Percentiles rank a stretch among this genome's conserved stretches.
These are phyloP conservation scores for Glandiceps talaboti DNA, from an alignment of 53 echinoderm and acorn worm species.

Conservation along the genomic window DNA sequence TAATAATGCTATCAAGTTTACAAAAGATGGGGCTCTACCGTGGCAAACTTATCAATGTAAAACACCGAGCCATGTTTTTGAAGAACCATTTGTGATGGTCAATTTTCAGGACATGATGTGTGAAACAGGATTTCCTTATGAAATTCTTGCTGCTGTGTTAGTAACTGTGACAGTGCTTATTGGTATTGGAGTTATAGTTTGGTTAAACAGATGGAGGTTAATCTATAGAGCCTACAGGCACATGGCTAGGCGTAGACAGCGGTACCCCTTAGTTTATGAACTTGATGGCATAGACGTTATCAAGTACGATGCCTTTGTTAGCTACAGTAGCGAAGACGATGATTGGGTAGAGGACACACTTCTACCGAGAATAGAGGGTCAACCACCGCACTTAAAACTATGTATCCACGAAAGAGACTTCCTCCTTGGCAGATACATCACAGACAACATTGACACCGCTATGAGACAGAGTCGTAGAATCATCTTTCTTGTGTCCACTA, in stretches of 20 bases:
- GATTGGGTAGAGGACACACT: not conserved
- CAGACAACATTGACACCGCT: not conserved
- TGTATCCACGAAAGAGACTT: not conserved
- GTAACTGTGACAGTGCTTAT: no score
- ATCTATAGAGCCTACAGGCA: not conserved
- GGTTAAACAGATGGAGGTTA: not conserved
- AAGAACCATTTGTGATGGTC: not conserved
- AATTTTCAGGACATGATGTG: no score
- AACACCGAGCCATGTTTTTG: not conserved
- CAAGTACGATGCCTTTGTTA: not conserved
- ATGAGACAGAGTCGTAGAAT: not conserved
- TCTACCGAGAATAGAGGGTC: not conserved
- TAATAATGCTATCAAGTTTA: no score
- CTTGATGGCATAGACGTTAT: no score
- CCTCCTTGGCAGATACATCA: not conserved
- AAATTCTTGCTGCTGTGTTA: no score
- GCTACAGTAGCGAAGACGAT: not conserved
- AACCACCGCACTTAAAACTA: not conserved
- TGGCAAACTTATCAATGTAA: not conserved
- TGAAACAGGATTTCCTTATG: no score
- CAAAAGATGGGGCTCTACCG: not conserved
- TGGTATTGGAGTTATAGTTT: no score
- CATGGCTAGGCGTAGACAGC: not conserved
- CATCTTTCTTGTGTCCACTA: not conserved
- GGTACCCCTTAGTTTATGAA: not conserved